These are phyloP conservation scores for Myotis planiceps DNA, from an alignment of 2,797 vertebrate genomes.

Conservation along the genomic window DNA sequence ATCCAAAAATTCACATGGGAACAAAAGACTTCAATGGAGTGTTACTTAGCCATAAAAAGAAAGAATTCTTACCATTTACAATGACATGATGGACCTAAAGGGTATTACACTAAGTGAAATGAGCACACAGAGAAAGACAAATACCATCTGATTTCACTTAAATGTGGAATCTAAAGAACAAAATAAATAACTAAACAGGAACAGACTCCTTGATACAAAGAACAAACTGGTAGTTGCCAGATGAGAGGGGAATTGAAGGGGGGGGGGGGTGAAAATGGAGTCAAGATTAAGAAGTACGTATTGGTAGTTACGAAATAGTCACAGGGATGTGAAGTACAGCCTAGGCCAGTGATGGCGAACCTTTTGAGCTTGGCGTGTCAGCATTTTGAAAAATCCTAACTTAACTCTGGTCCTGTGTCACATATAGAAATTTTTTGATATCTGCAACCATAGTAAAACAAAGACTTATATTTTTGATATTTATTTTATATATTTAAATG, in stretches of 20 bases:
- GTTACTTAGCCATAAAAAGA: not conserved
- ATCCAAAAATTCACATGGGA: not conserved
- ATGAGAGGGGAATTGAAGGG: not conserved
- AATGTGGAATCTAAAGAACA: not conserved
- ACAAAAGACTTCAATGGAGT: not conserved
- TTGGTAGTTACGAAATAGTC: not conserved
- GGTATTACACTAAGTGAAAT: not conserved
- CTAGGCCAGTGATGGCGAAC: not conserved
- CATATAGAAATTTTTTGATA: too few relatives aligned
- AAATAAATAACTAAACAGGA: not conserved
- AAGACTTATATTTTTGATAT: too few relatives aligned
- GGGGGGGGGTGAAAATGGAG: not conserved
- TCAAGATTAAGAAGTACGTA: not conserved
- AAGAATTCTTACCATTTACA: not conserved
- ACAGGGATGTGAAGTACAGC: not conserved
- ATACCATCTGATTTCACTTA: not conserved
- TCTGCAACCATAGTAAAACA: too few relatives aligned
- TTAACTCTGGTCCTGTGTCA: too few relatives aligned
- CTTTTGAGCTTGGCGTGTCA: too few relatives aligned
- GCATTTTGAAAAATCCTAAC: too few relatives aligned
- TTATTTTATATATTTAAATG: too few relatives aligned
- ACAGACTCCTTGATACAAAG: not conserved
- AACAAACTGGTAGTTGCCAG: not conserved
- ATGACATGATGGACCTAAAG: not conserved
- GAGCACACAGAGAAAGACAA: not conserved